Conservation (phyloP, 2,888 invertebrate genomes). For the Lepeophtheirus nordmannii region DNA sequence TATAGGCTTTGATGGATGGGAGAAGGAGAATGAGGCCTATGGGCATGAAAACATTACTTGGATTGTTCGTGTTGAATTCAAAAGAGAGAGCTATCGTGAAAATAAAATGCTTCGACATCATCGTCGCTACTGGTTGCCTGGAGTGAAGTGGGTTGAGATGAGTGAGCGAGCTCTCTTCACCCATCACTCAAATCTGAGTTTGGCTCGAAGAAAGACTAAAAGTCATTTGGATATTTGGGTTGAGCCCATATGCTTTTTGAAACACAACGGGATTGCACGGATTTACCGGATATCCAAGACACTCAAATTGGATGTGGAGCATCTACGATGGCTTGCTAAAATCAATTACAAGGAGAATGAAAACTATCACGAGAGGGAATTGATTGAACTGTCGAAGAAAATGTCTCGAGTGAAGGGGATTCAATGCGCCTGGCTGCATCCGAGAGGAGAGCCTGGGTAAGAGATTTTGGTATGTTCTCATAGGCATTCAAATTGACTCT, state of each 20-base stretch:
- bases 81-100: background rate
- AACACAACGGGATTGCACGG: constrained; percentile 18
- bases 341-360: constrained; percentile 14
- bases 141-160: constrained; percentile 20
- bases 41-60: constrained; percentile 7
- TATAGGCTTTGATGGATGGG: constrained; percentile 15
- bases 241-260: constrained; percentile 21
- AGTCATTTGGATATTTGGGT: constrained; percentile 23
- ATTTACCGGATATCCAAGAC: constrained; percentile 19
- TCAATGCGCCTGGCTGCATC: constrained; percentile 19
- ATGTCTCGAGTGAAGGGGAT: constrained; percentile 13
- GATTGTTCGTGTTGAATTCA: constrained; percentile 19
- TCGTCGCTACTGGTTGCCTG: constrained; percentile 19
- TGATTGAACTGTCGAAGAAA: constrained; percentile 8
- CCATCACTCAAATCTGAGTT: constrained; percentile 7
- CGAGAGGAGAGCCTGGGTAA: constrained; percentile 13
- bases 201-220: background rate
- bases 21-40: constrained; percentile 5
- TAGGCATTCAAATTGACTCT: too few species aligned
- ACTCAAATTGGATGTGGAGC: constrained; percentile 3
- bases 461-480: background rate
- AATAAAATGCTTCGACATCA: constrained; percentile 15
- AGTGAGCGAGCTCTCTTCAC: constrained; percentile 5
- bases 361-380: constrained; percentile 4
- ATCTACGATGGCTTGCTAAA: constrained; percentile 24